phyloP scores from a whole-genome alignment of 37 sponge, comb jelly and placozoan genomes.

The Bolinopsis microptera region DNA sequence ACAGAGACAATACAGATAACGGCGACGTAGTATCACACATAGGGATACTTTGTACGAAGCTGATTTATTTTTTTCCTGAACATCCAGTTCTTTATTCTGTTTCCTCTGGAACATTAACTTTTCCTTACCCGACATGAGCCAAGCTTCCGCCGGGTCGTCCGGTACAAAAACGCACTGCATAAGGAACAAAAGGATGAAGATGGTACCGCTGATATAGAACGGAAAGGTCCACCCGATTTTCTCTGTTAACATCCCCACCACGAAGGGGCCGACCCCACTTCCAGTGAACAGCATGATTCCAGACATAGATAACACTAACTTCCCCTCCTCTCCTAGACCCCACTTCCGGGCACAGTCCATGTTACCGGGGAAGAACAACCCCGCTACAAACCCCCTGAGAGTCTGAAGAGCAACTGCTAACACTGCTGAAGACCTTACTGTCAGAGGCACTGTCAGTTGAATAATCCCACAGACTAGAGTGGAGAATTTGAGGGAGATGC shows the following conservation, averaged over 20 bases:
- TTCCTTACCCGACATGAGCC: background rate
- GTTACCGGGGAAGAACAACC: background rate
- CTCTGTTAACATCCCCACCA: background rate
- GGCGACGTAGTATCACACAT: background rate
- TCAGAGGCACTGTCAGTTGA: background rate
- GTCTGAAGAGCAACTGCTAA: background rate
- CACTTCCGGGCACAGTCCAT: background rate
- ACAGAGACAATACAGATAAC: background rate
- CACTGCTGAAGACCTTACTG: background rate
- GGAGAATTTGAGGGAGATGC: background rate
- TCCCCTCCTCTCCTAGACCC: background rate
- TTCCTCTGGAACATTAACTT: background rate
- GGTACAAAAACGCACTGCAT: background rate
- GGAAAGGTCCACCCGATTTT: background rate
- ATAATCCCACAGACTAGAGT: background rate
- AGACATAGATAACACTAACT: background rate
- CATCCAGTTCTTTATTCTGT: background rate
- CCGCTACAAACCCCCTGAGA: background rate
- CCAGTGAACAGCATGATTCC: background rate
- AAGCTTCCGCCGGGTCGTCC: background rate
- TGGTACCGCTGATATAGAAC: background rate
- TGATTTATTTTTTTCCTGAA: background rate
- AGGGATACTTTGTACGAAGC: background rate
- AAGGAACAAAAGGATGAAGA: background rate
- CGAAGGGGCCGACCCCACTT: background rate